These are phyloP conservation scores for Meloidogyne hapla DNA, from an alignment of 1,140 invertebrate genomes.

Conservation along the genomic window DNA sequence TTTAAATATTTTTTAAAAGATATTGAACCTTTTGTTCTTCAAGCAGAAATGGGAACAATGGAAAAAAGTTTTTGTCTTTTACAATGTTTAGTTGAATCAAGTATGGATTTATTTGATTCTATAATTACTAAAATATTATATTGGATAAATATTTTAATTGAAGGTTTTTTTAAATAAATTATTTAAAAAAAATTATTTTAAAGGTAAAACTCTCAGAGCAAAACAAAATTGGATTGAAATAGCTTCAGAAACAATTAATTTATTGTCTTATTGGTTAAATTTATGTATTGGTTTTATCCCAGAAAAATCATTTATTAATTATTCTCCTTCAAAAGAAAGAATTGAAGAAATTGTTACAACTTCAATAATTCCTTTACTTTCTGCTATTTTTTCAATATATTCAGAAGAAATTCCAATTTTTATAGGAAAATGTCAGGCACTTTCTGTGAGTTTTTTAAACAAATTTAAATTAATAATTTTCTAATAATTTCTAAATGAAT, in stretches of 20 bases:
- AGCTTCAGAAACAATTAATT: slow-evolving; percentile 39
- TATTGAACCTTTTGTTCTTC: slow-evolving; percentile 56
- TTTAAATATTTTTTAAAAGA: slow-evolving; percentile 38
- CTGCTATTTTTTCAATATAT: background rate
- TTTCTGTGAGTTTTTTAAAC: background rate
- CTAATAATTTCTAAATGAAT: too few relatives aligned
- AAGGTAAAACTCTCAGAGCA: slow-evolving; percentile 47
- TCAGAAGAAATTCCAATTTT: background rate
- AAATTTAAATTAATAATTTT: too few relatives aligned
- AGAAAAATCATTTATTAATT: background rate
- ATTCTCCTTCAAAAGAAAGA: background rate
- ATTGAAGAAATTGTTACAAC: background rate
- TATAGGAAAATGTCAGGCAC: background rate
- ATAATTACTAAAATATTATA: slow-evolving; percentile 42
- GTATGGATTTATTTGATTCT: background rate
- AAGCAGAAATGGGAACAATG: slow-evolving; percentile 56
- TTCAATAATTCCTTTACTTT: background rate
- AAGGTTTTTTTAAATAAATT: slow-evolving; percentile 31
- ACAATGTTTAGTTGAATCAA: slow-evolving; percentile 22
- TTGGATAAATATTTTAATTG: slow-evolving; percentile 50
- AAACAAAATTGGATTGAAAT: slow-evolving; percentile 46
- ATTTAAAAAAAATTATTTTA: slow-evolving; percentile 20
- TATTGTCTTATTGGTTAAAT: slow-evolving; percentile 43
- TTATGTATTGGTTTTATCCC: slow-evolving; percentile 20
- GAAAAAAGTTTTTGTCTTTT: slow-evolving; percentile 46